Base-by-base conservation (phyloP, 2,113 vertebrate genomes). In the Hydrolagus affinis region DNA sequence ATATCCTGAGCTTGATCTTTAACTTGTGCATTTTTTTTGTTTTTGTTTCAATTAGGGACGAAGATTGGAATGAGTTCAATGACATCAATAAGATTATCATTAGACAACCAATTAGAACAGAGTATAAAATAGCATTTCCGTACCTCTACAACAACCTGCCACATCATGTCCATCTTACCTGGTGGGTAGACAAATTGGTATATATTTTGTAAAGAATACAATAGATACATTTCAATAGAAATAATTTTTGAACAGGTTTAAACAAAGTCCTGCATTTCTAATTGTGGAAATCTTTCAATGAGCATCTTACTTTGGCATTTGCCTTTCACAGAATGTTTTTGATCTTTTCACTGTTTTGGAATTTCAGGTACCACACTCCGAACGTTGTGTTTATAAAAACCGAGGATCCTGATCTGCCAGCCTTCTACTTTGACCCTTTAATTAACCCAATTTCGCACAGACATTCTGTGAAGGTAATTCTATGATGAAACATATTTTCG, bases 71-170 rank as follows among this genome's bases (percentile, higher is more conserved):
- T 57, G 98, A 99, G 88, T 99, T 99, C 89, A 99, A 99, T 11
- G 98, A 99, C 91, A 99, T 99, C 91, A 99, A 99, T 91, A 99
- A 99, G 88, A 99, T 99, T 87, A 99, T 99, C 90, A 99, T 99
- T 87, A 92, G 97, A 64, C 97, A 99, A 91, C 97, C 97, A 0
- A 98, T 99, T 89, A 95, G 97, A 87, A 99, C 97, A 0, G 98
- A 99, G 88, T 99, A 99, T 90, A 99, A 99, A 92, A 99, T 99
- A 0, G 98, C 97, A 32, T 99, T 99, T 85, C 98, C 97, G 0
- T 99, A 99, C 88, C 87, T 99, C 87, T 99, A 99, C 92, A 99
- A 99, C 91, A 99, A 99, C 89, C 92, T 99, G 72, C 98, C 98
- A 0, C 97, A 99, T 87, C 96, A 99, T 0, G 98, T 99, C n/a